Conservation (phyloP, 2,113 vertebrate genomes). For the Syngnathus floridae region DNA sequence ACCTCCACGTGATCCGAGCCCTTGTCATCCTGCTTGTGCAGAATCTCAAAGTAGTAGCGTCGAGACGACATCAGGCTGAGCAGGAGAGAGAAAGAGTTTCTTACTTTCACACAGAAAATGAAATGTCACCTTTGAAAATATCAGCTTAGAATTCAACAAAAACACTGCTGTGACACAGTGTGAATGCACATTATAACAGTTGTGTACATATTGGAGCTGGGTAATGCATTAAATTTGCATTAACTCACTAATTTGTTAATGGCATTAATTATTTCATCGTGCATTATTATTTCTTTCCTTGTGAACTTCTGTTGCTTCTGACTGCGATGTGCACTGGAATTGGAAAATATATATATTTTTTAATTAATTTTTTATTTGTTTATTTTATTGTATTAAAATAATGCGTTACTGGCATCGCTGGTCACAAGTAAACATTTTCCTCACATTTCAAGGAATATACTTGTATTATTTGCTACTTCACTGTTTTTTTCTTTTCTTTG, state of each 20-base stretch:
- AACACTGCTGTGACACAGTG: conserved; percentile 6
- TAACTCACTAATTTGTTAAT: no score
- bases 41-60: conserved; percentile 94
- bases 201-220: no score
- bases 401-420: conserved; percentile 8
- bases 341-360: no score
- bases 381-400: no score
- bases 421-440: conserved; percentile 16
- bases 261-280: no score
- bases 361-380: no score
- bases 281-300: no score
- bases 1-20: conserved; percentile 97
- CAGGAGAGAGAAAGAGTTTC: conserved; percentile 3
- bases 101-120: conserved; percentile 6
- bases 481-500: conserved; percentile 19
- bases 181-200: neutral
- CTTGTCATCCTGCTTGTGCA: conserved; percentile 94
- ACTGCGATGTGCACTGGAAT: no score
- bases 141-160: neutral
- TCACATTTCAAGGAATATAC: conserved; percentile 24
- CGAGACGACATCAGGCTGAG: conserved; percentile 86
- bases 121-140: neutral
- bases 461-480: conserved; percentile 18
- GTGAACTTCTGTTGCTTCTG: no score
- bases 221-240: no score